Percentiles rank a stretch among this genome's conserved stretches.
Evolutionary conservation across 2,797 vertebrate species (phyloP).

Genomic region (Nothura maculosa): DNA sequence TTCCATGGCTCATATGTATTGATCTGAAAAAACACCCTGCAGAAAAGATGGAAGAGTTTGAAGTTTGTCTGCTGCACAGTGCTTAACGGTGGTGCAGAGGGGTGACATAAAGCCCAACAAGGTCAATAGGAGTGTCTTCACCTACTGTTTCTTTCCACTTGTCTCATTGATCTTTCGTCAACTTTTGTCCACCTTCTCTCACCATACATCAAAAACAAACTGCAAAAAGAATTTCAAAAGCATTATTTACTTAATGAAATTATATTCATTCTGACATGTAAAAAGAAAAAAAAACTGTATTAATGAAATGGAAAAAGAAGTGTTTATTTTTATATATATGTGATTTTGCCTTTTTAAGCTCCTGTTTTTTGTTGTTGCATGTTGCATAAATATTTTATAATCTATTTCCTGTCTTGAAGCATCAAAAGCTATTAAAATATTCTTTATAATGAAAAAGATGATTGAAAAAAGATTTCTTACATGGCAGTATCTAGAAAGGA

Average conservation of each 20-base stretch:
- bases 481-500: neutral
- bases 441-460: neutral
- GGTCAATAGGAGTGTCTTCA: neutral
- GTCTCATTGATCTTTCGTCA: neutral
- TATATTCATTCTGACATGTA: neutral
- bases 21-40: neutral
- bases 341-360: neutral
- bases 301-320: neutral
- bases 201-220: neutral
- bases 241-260: neutral
- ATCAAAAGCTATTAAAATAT: neutral
- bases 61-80: neutral
- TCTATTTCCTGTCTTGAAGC: neutral
- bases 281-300: neutral
- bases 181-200: neutral
- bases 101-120: neutral
- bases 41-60: neutral
- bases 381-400: neutral
- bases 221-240: neutral
- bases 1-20: neutral
- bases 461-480: neutral
- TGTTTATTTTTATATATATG: neutral
- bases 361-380: neutral
- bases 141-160: neutral
- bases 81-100: neutral